Evolutionary conservation across 2,888 invertebrate species (phyloP), one percentile per base, ranked within the genome.

Genomic region (Platycnemis pennipes): DNA sequence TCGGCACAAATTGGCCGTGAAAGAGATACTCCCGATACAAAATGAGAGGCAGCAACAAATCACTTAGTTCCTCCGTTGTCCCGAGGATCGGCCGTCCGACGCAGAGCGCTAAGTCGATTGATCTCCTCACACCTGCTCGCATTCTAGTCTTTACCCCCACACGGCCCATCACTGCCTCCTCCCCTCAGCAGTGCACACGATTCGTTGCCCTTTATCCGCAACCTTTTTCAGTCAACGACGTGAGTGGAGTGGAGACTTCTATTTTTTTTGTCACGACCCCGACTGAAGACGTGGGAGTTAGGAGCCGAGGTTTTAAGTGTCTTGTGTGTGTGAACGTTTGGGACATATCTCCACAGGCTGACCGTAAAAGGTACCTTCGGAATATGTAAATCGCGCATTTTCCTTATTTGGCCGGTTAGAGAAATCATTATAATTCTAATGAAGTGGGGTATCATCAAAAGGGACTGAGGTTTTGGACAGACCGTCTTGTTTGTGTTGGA

Each of bases 1-100:
- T 22, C 63, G 42, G 69, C 56, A 44, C 63, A 91, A 91, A 91
- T 91, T 91, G 91, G 63, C 63, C 63, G 63, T 91, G 42, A 63
- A 44, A 91, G 44, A 91, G 91, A 56, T 63, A 91, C 91, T 19
- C 37, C 37, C 7, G 46, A 89, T 45, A 86, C 87, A 87, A 87
- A 87, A 87, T 87, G 46, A 26, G 89, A 19, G 42, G 89, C 37
- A 26, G 89, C 42, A 91, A 63, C 91, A 69, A 91, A 91, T 91
- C 91, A 63, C 56, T 91, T 63, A 91, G 88, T 37, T 63, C 44
- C 53, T 56, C 56, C n/a, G 31, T 26, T 42, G 49, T 56, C 42
- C 26, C 77, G 31, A 49, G n/a, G n/a, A n/a, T 88, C 49, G 37
- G 31, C 87, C 45, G 37, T n/a, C 87, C 56, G 53, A 26, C 56